Conservation (phyloP, 2,113 vertebrate species). For the Pelecanoides urinatrix region DNA sequence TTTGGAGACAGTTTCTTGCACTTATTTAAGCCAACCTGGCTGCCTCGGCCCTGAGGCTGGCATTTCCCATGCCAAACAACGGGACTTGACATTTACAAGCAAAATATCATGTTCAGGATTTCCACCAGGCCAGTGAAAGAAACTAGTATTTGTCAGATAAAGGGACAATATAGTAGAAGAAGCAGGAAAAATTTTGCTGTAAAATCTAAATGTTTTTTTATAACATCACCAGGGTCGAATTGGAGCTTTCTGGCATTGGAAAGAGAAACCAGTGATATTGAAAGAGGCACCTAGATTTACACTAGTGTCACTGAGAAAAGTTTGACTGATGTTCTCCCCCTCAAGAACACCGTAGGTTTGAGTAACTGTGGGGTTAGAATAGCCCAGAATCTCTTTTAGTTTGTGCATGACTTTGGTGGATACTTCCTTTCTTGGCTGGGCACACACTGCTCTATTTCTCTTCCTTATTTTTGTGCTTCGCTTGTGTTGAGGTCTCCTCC, state of each 20-base stretch:
- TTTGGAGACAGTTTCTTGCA: background rate
- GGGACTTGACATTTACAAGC: background rate
- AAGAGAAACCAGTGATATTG: background rate
- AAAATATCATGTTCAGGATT: background rate
- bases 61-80: background rate
- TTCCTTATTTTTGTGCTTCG: background rate
- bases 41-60: background rate
- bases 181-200: background rate
- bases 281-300: background rate
- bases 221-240: background rate
- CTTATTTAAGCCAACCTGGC: background rate
- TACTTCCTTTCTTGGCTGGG: background rate
- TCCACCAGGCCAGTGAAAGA: background rate
- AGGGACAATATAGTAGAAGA: background rate
- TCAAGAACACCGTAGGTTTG: background rate
- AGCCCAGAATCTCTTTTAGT: background rate
- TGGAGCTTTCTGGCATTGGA: background rate
- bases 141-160: background rate
- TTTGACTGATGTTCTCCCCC: background rate
- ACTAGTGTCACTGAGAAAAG: background rate
- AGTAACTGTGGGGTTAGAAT: background rate
- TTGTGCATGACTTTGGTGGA: background rate
- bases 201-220: background rate
- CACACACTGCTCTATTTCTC: background rate
- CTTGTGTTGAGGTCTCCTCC: background rate